phyloP scores from a whole-genome alignment of 2,113 vertebrate species.

The Trichomycterus rosablanca region DNA sequence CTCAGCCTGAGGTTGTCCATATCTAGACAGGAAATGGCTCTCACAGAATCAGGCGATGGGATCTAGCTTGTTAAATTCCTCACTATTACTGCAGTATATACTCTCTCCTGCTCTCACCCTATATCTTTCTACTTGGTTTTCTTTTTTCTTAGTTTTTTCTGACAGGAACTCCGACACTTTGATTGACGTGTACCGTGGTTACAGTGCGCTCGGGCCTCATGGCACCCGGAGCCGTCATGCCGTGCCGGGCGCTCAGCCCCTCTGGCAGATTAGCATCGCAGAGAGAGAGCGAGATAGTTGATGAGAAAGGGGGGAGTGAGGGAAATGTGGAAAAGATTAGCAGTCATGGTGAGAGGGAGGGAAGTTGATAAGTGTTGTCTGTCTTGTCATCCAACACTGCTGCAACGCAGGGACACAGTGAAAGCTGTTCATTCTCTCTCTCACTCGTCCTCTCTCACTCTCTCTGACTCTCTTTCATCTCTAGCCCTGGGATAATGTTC shows the following conservation, averaged over 20 bases:
- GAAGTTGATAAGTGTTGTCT: slow-evolving; percentile 32
- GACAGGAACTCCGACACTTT: slow-evolving; percentile 17
- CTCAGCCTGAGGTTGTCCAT: slow-evolving; percentile 21
- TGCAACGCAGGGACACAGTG: slow-evolving; percentile 13
- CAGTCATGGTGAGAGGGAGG: slow-evolving; percentile 31
- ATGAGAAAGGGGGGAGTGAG: neutral
- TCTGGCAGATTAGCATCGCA: slow-evolving; percentile 30
- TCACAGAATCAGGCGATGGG: slow-evolving; percentile 28
- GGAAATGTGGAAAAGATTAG: slow-evolving; percentile 45
- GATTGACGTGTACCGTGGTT: slow-evolving; percentile 36
- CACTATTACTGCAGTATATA: neutral
- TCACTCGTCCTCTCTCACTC: slow-evolving; percentile 12
- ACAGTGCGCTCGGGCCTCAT: slow-evolving; percentile 23
- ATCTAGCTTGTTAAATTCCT: slow-evolving; percentile 37
- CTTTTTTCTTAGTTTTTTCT: neutral
- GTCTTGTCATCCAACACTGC: slow-evolving; percentile 40
- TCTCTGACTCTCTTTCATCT: neutral
- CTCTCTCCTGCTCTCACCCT: neutral
- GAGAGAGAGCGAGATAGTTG: slow-evolving; percentile 6
- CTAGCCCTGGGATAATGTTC: slow-evolving; percentile 3
- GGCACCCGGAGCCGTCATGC: slow-evolving; percentile 28
- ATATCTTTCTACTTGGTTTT: neutral
- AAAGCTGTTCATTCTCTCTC: slow-evolving; percentile 15
- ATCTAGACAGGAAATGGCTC: slow-evolving; percentile 37
- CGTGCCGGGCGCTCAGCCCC: slow-evolving; percentile 18